These are phyloP conservation scores for Ylistrum balloti DNA, from an alignment of 1,140 invertebrate genomes.

Conservation along the genomic window DNA sequence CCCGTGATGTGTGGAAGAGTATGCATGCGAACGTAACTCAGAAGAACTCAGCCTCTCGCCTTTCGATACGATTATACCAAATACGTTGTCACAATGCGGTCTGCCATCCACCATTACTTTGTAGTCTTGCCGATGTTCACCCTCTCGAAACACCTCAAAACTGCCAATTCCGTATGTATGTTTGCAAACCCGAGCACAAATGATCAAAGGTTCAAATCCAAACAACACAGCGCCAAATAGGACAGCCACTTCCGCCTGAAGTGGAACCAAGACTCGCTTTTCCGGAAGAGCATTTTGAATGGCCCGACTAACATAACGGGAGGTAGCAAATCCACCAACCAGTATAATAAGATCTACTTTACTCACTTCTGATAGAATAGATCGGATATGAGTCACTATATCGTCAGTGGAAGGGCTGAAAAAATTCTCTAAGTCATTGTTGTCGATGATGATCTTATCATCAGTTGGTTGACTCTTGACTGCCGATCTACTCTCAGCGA, in stretches of 20 bases:
- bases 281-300: conserved; percentile 42
- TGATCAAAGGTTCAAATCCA: conserved; percentile 41
- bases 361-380: conserved; percentile 20
- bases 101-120: neutral
- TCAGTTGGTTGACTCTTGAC: neutral
- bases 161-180: conserved; percentile 45
- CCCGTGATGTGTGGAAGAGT: neutral
- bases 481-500: neutral
- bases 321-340: conserved; percentile 48
- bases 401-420: conserved; percentile 9
- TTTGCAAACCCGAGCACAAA: conserved; percentile 46
- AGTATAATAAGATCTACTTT: conserved; percentile 11
- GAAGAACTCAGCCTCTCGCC: neutral
- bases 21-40: neutral
- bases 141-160: neutral
- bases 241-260: conserved; percentile 45
- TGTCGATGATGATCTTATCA: conserved; percentile 25
- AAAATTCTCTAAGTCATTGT: neutral
- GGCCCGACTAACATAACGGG: neutral
- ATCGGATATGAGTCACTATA: conserved; percentile 4
- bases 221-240: conserved; percentile 47
- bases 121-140: neutral
- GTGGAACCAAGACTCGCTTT: conserved; percentile 42
- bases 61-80: neutral
- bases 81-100: neutral